phyloP scores from a whole-genome alignment of 2,113 vertebrate genomes.

The Pristiophorus japonicus region DNA sequence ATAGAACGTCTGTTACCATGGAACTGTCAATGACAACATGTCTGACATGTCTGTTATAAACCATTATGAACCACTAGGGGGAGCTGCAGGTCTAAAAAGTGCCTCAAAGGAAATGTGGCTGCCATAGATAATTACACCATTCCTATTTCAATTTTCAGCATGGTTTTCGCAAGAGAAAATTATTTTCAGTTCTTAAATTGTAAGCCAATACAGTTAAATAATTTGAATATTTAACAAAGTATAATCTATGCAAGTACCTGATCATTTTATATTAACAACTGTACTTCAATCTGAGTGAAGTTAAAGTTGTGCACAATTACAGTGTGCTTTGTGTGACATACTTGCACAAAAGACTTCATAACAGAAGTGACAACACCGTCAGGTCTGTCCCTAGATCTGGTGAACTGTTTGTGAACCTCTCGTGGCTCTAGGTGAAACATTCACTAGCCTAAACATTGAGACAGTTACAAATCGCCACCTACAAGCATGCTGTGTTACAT shows the following conservation, averaged over 20 bases:
- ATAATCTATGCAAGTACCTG: constrained; percentile 12
- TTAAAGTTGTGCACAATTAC: not conserved
- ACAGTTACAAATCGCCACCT: not conserved
- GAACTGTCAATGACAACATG: not conserved
- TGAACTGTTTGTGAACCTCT: constrained; percentile 24
- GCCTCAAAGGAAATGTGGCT: not conserved
- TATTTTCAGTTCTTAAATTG: constrained; percentile 22
- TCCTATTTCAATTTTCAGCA: constrained; percentile 22
- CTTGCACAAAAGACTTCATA: not conserved
- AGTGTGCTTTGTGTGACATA: not conserved
- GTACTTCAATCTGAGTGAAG: not conserved
- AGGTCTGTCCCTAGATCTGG: not conserved
- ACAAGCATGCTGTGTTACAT: constrained; percentile 10
- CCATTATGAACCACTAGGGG: not conserved
- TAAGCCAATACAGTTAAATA: not conserved
- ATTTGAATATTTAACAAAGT: not conserved
- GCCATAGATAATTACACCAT: not conserved
- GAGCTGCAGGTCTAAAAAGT: constrained; percentile 33
- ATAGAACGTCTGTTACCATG: not conserved
- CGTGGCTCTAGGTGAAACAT: not conserved
- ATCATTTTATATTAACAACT: not conserved
- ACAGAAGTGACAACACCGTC: not conserved
- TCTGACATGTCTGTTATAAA: not conserved
- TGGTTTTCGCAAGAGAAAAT: constrained; percentile 14
- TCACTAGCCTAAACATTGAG: constrained; percentile 8